These are phyloP conservation scores for Jaculus jaculus DNA, from an alignment of 2,113 vertebrate genomes.

Conservation along the genomic window DNA sequence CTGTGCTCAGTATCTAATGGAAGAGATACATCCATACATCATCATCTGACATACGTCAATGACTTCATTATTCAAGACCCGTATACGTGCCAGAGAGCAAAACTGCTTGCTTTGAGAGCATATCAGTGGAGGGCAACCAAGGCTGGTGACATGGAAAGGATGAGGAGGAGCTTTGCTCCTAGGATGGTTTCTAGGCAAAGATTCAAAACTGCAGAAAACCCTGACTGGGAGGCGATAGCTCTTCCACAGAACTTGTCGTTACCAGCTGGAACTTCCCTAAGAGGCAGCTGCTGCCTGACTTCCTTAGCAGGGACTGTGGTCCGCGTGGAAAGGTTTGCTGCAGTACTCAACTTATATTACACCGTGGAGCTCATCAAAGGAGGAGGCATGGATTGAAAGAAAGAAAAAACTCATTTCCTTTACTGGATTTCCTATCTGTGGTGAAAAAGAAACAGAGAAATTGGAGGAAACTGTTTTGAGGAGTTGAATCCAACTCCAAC, in stretches of 20 bases:
- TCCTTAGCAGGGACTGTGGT: not conserved
- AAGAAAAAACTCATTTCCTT: not conserved
- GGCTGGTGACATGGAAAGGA: not conserved
- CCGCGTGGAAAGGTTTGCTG: not conserved
- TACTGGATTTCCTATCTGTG: not conserved
- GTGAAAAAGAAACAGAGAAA: not conserved
- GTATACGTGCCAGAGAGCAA: not conserved
- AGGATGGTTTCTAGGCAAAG: slow-evolving; percentile 5
- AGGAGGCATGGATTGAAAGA: not conserved
- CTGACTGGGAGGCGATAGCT: not conserved
- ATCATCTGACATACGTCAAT: not conserved
- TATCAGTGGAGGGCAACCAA: not conserved
- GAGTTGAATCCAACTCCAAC: no score
- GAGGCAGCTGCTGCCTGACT: not conserved
- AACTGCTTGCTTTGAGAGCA: not conserved
- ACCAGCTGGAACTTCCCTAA: not conserved
- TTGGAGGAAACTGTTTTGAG: not conserved
- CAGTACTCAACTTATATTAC: not conserved
- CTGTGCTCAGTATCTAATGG: not conserved
- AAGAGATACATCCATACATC: not conserved
- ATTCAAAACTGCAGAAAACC: not conserved
- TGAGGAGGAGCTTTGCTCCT: not conserved
- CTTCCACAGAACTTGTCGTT: not conserved
- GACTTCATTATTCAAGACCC: not conserved
- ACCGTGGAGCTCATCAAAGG: not conserved